Evolutionary conservation across 1,140 invertebrate genomes (phyloP).

Genomic region (Solen grandis): DNA sequence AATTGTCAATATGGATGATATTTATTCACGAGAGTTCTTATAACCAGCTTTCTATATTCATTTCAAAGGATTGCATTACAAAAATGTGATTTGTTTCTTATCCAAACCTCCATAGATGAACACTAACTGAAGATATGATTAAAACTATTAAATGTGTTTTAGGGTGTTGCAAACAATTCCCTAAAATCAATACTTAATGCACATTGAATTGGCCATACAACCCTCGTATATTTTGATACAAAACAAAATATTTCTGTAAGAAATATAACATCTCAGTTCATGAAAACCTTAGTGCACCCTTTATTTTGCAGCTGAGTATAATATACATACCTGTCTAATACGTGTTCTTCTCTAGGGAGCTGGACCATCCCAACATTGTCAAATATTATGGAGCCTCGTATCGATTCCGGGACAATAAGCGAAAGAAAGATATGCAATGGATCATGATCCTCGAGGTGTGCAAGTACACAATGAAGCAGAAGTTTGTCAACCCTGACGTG

Average conservation of each 20-base stretch:
- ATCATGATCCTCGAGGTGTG: slow-evolving; percentile 76
- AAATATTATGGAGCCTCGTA: slow-evolving; percentile 67
- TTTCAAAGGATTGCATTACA: too few species aligned
- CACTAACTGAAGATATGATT: too few species aligned
- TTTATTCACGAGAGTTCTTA: background rate
- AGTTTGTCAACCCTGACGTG: slow-evolving; percentile 55
- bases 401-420: slow-evolving; percentile 26
- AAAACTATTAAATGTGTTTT: too few species aligned
- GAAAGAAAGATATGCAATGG: slow-evolving; percentile 60
- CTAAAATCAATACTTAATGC: background rate
- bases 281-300: background rate
- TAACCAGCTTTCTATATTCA: background rate
- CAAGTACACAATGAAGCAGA: slow-evolving; percentile 64
- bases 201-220: background rate
- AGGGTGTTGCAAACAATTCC: too few species aligned
- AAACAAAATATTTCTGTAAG: background rate
- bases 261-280: background rate
- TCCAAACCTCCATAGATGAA: too few species aligned
- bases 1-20: background rate
- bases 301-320: background rate
- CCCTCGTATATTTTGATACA: background rate
- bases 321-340: background rate
- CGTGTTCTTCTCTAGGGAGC: slow-evolving; percentile 43
- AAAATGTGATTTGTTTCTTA: too few species aligned
- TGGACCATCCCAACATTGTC: slow-evolving; percentile 67